Evolutionary conservation across 37 sponge, comb jelly and placozoan species (phyloP), one percentile per base, ranked within the genome.

Genomic region (Diacarnus erythraeanus): DNA sequence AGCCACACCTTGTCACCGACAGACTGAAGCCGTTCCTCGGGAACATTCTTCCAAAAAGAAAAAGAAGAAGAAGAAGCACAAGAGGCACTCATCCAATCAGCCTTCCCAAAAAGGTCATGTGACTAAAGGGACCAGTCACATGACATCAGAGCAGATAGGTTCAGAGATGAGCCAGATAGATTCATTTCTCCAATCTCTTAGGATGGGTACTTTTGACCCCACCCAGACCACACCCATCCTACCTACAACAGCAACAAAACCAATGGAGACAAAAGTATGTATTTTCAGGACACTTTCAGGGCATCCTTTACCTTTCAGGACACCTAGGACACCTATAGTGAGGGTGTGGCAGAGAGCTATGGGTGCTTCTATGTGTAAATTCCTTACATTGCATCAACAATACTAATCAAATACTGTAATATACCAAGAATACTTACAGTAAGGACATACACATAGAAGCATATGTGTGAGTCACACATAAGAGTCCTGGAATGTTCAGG

Each of bases 111-210:
- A 60, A 25, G 22, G 61, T 60, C 61, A 6, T 20, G 61, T 17
- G 21, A 6, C 61, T 60, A 60, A 20, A 60, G 61, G 26, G 4
- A 23, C 41, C 2, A 71, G 71, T 71, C 71, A 71, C 71, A 71
- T 71, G 71, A 38, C 42, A 23, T 77, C 65, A 8, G 60, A 58
- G 1, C 64, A 77, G 65, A 63, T 77, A 41, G n/a, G 33, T 15
- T 38, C 70, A n/a, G 70, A 79, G 51, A 79, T 79, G 29, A 31
- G 38, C 39, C 40, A 82, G n/a, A 82, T 82, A 41, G 83, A 82
- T 42, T 63, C 64, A 8, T 30, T 82, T 22, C 75, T 82, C 35
- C 27, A 58, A 36, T 30, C 83, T 0, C 75, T 82, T 20, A 38
- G 33, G 34, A 64, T 37, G 18, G 83, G 83, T 0, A 67, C 73